Percentiles rank a stretch among this genome's conserved stretches.
Evolutionary conservation across 2,113 vertebrate species (phyloP).

Genomic region (Probosciger aterrimus): DNA sequence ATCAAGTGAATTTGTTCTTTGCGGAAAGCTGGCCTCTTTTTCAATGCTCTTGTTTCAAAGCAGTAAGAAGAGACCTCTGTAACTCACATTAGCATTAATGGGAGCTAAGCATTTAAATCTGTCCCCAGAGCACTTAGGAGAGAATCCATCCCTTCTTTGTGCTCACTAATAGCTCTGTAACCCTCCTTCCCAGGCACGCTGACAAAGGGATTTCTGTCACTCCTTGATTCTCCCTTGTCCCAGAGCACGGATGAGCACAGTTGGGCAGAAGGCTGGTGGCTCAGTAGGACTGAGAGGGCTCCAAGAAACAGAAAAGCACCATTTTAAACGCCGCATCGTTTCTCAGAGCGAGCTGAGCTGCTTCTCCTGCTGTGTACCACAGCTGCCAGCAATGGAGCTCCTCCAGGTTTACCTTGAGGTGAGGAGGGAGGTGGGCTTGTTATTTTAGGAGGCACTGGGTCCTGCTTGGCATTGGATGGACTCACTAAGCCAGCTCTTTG

Average conservation of each 20-base stretch:
- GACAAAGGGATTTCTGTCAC: slow-evolving; percentile 50
- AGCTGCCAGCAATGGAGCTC: not conserved
- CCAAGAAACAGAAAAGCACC: not conserved
- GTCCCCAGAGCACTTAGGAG: slow-evolving; percentile 22
- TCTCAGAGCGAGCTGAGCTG: not conserved
- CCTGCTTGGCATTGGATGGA: not conserved
- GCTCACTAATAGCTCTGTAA: not conserved
- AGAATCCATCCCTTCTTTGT: slow-evolving; percentile 9
- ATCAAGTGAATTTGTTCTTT: not conserved
- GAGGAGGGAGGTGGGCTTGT: not conserved
- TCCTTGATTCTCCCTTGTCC: not conserved
- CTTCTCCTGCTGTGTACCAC: not conserved
- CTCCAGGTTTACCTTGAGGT: not conserved
- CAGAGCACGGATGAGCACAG: not conserved
- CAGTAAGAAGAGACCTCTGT: slow-evolving; percentile 19
- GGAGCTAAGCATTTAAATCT: slow-evolving; percentile 30
- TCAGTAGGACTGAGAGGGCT: not conserved
- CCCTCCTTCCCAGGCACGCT: slow-evolving; percentile 30
- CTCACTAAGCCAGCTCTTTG: accelerated
- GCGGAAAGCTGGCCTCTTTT: not conserved
- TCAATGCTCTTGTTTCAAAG: not conserved
- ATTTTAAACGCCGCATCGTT: accelerated
- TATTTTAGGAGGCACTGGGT: not conserved
- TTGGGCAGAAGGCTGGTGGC: not conserved
- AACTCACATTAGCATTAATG: slow-evolving; percentile 7